These are phyloP conservation scores for Listronotus bonariensis DNA, from an alignment of 1,140 invertebrate species.

Conservation along the genomic window DNA sequence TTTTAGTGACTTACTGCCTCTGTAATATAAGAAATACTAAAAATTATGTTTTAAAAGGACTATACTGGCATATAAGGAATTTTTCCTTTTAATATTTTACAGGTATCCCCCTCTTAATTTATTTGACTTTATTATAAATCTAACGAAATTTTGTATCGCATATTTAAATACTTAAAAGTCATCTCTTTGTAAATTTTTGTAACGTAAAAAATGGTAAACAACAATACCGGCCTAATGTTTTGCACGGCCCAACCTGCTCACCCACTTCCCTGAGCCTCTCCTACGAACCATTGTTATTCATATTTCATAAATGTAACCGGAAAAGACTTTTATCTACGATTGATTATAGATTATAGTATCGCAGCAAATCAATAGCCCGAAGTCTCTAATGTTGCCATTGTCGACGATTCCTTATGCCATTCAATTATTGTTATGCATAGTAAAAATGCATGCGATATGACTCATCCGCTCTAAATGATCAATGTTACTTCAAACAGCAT, in stretches of 20 bases:
- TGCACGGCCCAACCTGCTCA: constrained; percentile 18
- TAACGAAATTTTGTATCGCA: too few species aligned
- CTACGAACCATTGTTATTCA: constrained; percentile 20
- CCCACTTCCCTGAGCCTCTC: constrained; percentile 18
- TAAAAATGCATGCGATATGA: constrained; percentile 3
- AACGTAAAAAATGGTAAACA: constrained; percentile 5
- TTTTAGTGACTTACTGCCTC: too few species aligned
- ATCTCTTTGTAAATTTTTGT: not conserved
- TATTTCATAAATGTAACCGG: constrained; percentile 19
- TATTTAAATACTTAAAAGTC: too few species aligned
- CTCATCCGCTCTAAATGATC: too few species aligned
- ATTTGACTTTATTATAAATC: too few species aligned
- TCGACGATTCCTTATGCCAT: constrained; percentile 15
- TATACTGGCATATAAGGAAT: too few species aligned
- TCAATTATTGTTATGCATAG: constrained; percentile 7
- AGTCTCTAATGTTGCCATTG: constrained; percentile 13
- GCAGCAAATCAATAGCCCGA: constrained; percentile 6
- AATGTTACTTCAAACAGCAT: too few species aligned
- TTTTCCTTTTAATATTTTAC: too few species aligned
- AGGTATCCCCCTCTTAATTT: too few species aligned
- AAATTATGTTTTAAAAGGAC: too few species aligned
- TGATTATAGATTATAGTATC: constrained; percentile 18
- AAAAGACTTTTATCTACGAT: constrained; percentile 24
- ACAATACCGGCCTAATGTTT: not conserved
- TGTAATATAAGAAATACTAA: too few species aligned